Base-by-base conservation (phyloP, 2,797 vertebrate genomes). In the Periophthalmus magnuspinnatus region DNA sequence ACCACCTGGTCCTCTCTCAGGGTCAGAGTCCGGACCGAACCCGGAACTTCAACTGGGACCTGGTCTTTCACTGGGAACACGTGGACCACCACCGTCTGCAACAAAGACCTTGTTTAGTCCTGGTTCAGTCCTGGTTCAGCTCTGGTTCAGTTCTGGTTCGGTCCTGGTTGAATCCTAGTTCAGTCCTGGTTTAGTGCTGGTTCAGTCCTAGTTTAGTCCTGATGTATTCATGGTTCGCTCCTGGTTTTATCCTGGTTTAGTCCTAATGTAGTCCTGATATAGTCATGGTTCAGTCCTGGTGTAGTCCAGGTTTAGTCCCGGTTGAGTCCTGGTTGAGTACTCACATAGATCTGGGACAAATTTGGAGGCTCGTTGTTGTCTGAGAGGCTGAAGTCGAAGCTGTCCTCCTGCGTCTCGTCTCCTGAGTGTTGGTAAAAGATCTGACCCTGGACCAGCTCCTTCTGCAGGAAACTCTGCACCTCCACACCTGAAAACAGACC, bases 1-100 rank as follows among this genome's bases (percentile, higher is more conserved):
- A 89, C 88, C 74, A 94, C 88, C 48, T 95, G 92, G 0, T 93
- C 94, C 91, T 95, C 94, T 86, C 84, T 94, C 70, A 95, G 86
- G 5, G 83, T 72, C 74, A 94, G 86, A 28, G 89, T 90, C 34
- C 91, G 89, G 5, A 87, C 61, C 7, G 84, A 88, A 62, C 86
- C 90, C 0, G 76, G 34, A 5, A 82, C 81, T 82, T 95, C 90
- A 76, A 87, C 83, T 5, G 94, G 93, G 6, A 94, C 80, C 89
- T 93, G 92, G 84, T 95, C 93, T 74, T 94, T 94, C 72, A 95
- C 90, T 2, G 87, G 63, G 65, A 89, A 93, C 54, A 95, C 83
- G 0, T 76, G 82, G 73, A 92, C 84, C 67, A 93, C 87, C 75
- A 94, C 82, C 0, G 79, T 93, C 92, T 94, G 80, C 32, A 59